Evolutionary conservation across 1,140 invertebrate genomes (phyloP), one percentile per base, ranked within the genome.

Genomic region (Drosophila busckii): DNA sequence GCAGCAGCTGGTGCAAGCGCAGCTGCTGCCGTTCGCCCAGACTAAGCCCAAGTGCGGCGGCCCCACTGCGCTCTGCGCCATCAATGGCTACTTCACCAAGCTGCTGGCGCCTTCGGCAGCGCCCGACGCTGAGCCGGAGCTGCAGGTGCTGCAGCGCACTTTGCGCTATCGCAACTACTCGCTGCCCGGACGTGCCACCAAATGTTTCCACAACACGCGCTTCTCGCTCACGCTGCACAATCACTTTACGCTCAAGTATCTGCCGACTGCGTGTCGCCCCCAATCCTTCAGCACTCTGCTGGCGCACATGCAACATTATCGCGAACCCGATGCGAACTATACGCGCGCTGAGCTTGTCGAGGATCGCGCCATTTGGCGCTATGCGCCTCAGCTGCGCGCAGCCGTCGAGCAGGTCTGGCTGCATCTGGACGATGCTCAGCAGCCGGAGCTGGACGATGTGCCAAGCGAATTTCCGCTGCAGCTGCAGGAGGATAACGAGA

Each of bases 221-320:
- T 41, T 53, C 4, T 73, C 84, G 4, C 12, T 75, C 7, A 65
- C 63, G 2, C 32, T 84, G 22, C 84, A 86, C 29, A 86, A 86
- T 38, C 84, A 86, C 17, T 86, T 61, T 2, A 52, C 76, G 0
- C 37, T 85, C 4, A 38, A 55, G 22, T 73, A 54, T 54, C 54
- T 73, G 9, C 15, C 35, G 0, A 65, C 46, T 0, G 53, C 15
- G 4, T 80, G 80, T 5, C 17, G 9, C 3, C 26, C 60, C 0
- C 54, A 41, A 2, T 49, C 71, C 0, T 1, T 80, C 0, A n/a
- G 53, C 20, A 38, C 12, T 0, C 0, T 45, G 0, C 3, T 63
- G 12, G 80, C 60, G 2, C 80, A 84, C 0, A 63, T 84, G 80
- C 80, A 84, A 6, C 80, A 84, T 17, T 84, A 84, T 32, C 60